Conservation (phyloP, 2,797 vertebrate genomes). For the Mormyrops attenuatus region DNA sequence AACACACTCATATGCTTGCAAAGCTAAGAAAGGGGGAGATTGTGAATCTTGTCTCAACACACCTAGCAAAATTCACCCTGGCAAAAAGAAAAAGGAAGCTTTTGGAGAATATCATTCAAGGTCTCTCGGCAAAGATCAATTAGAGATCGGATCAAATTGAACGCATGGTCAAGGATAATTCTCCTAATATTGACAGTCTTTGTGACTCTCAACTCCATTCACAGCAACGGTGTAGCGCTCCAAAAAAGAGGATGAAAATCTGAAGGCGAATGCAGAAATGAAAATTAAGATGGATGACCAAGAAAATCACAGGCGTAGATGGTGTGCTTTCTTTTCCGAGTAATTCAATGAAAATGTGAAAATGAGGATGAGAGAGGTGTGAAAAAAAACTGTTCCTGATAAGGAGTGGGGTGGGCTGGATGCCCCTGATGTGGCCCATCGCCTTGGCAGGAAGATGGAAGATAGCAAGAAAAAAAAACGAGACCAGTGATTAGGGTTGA, state of each 20-base stretch:
- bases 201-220: too few species aligned
- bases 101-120: too few species aligned
- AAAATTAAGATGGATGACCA: too few species aligned
- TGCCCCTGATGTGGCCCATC: not conserved
- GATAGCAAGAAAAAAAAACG: not conserved
- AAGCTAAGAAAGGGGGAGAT: too few species aligned
- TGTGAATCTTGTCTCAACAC: too few species aligned
- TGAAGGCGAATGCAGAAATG: not conserved
- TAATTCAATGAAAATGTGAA: not conserved
- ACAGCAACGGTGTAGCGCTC: not conserved
- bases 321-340: not conserved
- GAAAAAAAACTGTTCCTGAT: not conserved
- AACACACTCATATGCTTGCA: too few species aligned
- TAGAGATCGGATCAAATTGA: too few species aligned
- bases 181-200: too few species aligned
- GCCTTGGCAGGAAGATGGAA: not conserved
- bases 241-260: not conserved
- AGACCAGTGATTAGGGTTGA: not conserved
- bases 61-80: too few species aligned
- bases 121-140: too few species aligned
- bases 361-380: not conserved
- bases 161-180: too few species aligned
- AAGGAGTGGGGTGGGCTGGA: not conserved
- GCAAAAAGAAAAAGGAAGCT: too few species aligned
- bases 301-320: not conserved